Evolutionary conservation across 2,888 invertebrate species (phyloP).

Genomic region (Ommatoiulus sabulosus): DNA sequence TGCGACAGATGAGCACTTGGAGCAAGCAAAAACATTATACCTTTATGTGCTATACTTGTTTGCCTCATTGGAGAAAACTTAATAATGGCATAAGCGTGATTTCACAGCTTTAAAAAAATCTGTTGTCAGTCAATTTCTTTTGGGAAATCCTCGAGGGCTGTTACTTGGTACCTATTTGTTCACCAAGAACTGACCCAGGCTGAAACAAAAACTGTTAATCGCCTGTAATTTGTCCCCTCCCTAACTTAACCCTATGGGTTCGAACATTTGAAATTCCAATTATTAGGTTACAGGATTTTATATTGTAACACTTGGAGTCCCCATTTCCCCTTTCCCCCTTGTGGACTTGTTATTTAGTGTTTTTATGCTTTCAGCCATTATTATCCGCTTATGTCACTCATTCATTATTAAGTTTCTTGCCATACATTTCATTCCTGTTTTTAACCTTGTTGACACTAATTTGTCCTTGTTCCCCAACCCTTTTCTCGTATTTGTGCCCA

Average conservation of each 20-base stretch:
- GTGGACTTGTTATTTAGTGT: slow-evolving; percentile 29
- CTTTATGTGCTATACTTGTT: slow-evolving; percentile 43
- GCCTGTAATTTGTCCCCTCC: slow-evolving; percentile 14
- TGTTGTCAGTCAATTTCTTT: slow-evolving; percentile 39
- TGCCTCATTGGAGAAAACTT: slow-evolving; percentile 43
- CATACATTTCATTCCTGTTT: slow-evolving; percentile 24
- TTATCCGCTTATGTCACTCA: slow-evolving; percentile 46
- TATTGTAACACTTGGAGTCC: slow-evolving; percentile 44
- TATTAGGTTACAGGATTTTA: slow-evolving; percentile 45
- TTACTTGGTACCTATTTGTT: slow-evolving; percentile 22
- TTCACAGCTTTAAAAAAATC: slow-evolving; percentile 37
- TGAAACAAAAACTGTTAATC: not conserved
- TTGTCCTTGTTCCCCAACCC: not conserved
- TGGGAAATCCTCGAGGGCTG: slow-evolving; percentile 16
- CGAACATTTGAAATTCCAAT: slow-evolving; percentile 24
- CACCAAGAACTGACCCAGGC: slow-evolving; percentile 16
- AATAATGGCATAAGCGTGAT: slow-evolving; percentile 43
- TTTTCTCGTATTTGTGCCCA: not conserved
- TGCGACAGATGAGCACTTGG: not conserved
- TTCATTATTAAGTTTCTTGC: slow-evolving; percentile 39
- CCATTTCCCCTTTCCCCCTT: slow-evolving; percentile 15
- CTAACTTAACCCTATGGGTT: slow-evolving; percentile 43
- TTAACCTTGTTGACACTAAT: not conserved
- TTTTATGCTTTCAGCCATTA: slow-evolving; percentile 46
- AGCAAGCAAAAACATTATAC: not conserved